phyloP scores from a whole-genome alignment of 2,797 vertebrate species.

The Sebastes flavidus region DNA sequence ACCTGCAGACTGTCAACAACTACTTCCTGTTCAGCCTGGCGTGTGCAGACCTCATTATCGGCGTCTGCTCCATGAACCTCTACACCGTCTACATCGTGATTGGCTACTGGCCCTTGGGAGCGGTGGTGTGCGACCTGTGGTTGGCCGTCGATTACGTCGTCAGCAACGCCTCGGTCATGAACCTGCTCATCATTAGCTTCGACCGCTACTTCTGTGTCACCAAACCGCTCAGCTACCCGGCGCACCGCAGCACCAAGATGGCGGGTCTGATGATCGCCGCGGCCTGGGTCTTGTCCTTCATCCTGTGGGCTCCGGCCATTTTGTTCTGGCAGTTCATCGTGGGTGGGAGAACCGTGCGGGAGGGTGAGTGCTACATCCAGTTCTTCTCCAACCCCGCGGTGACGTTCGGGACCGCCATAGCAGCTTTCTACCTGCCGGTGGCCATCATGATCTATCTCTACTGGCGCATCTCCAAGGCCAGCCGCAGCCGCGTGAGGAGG shows the following conservation, averaged over 20 bases:
- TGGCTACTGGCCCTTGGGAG: constrained; percentile 94
- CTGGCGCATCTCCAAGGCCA: constrained; percentile 94
- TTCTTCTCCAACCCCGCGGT: constrained; percentile 95
- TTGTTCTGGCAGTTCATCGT: constrained; percentile 98
- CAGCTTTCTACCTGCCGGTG: constrained; percentile 96
- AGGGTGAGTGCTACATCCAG: constrained; percentile 91
- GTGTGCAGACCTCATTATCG: constrained; percentile 95
- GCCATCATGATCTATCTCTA: constrained; percentile 97
- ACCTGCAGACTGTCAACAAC: constrained; percentile 98
- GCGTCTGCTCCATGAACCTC: constrained; percentile 97
- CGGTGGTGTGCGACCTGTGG: constrained; percentile 96
- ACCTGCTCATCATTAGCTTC: constrained; percentile 98
- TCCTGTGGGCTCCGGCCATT: constrained; percentile 97
- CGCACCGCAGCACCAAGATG: constrained; percentile 94
- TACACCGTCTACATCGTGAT: constrained; percentile 96
- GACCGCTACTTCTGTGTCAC: constrained; percentile 99
- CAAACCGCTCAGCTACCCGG: constrained; percentile 95
- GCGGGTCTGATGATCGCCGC: constrained; percentile 96
- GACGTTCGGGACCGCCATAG: constrained; percentile 95
- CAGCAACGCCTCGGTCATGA: constrained; percentile 98
- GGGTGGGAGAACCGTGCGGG: constrained; percentile 87
- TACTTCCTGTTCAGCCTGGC: constrained; percentile 99
- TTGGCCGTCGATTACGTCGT: constrained; percentile 96
- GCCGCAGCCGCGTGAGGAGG: constrained; percentile 88
- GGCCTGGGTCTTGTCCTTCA: constrained; percentile 94